Conservation (phyloP, 1,140 invertebrate species). For the Augochlora pura region DNA sequence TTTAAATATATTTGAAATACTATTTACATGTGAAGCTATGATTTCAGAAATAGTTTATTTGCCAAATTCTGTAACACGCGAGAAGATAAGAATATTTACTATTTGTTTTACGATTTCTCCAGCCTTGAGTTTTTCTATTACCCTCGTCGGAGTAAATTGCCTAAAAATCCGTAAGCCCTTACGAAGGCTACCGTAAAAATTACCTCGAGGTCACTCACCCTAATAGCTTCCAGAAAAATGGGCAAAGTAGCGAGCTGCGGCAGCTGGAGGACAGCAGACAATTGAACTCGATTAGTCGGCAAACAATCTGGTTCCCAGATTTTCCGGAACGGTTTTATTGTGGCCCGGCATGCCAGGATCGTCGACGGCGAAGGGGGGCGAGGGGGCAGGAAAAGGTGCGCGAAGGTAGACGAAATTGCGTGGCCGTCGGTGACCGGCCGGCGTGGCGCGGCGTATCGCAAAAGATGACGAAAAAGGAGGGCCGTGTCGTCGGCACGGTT, state of each 20-base stretch:
- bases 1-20: too few species aligned
- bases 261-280: background rate
- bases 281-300: slow-evolving; percentile 47
- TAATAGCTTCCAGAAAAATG: too few species aligned
- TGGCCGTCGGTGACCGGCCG: background rate
- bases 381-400: slow-evolving; percentile 32
- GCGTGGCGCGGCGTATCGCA: background rate
- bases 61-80: too few species aligned
- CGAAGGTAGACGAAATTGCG: slow-evolving; percentile 29
- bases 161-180: too few species aligned
- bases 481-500: slow-evolving; percentile 62
- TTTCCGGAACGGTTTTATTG: slow-evolving; percentile 35
- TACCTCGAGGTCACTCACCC: too few species aligned
- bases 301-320: slow-evolving; percentile 19
- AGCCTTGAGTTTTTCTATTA: too few species aligned
- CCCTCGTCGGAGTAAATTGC: too few species aligned
- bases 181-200: too few species aligned
- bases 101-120: too few species aligned
- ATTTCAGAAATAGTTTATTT: too few species aligned
- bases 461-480: slow-evolving; percentile 57
- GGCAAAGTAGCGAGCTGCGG: background rate
- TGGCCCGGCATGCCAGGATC: background rate
- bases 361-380: background rate
- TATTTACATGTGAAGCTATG: too few species aligned
- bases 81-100: too few species aligned